Evolutionary conservation across 1,140 invertebrate species (phyloP), one percentile per base, ranked within the genome.

Genomic region (Acromyrmex echinatior): DNA sequence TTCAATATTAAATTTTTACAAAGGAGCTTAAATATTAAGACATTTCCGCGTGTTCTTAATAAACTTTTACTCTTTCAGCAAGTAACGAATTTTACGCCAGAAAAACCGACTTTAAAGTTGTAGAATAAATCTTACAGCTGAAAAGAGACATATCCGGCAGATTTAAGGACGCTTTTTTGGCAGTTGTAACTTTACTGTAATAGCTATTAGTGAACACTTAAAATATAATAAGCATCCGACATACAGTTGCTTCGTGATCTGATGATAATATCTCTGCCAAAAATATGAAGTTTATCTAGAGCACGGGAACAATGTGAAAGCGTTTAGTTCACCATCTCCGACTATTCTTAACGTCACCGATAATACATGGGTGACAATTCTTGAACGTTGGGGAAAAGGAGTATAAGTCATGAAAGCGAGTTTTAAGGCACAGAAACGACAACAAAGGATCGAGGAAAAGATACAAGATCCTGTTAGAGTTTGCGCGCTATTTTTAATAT

Each of bases 271-370:
- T 7, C 45, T 76, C 62, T 49, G 68, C 35, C 80, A 63, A 76
- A 39, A 74, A 28, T 10, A 45, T 35, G 28, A 84, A 74, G 28
- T 84, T 84, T 84, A 84, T 84, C 70, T 21, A n/a, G 49, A 84
- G 49, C 70, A 51, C n/a, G 45, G 39, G 62, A 74, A 74, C 39
- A 49, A 39, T 18, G 80, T 28, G 78, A 68, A 35, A 80, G 7
- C 16, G 18, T 74, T 74, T 31, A 39, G 56, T 45, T 74, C n/a
- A 63, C 18, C n/a, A 63, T 76, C 60, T 76, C 35, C 80, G 39
- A 49, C 56, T 76, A 7, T 84, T 51, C n/a, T 74, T 76, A 76
- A 62, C 4, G 39, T 84, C 56, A 49, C 18, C 70, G 66, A 62
- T 74, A 74, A 84, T 14, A 56, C 14, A 65, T 31, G 58, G 16